These are phyloP conservation scores for Phylloscopus collybita DNA, from an alignment of 2,797 vertebrate genomes.

Conservation along the genomic window DNA sequence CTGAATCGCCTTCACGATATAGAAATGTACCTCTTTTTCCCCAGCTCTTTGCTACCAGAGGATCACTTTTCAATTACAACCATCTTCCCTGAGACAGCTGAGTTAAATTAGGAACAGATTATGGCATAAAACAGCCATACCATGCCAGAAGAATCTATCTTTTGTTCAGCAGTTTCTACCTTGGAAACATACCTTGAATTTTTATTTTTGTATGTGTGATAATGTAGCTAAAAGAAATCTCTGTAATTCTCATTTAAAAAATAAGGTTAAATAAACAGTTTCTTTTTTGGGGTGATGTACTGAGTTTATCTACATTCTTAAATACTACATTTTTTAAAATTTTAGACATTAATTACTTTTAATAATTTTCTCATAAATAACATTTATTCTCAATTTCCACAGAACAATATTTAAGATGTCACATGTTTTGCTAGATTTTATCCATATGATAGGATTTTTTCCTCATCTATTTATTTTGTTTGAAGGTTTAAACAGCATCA, in stretches of 20 bases:
- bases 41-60: conserved; percentile 16
- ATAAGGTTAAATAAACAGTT: not conserved
- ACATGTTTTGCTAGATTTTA: not conserved
- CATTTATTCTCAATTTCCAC: not conserved
- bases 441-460: not conserved
- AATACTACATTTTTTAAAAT: not conserved
- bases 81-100: conserved; percentile 17
- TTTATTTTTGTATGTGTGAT: conserved; percentile 10
- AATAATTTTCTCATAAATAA: not conserved
- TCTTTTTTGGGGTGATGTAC: not conserved
- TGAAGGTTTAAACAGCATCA: not conserved
- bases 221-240: not conserved
- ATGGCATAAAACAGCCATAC: not conserved
- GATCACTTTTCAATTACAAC: conserved; percentile 12
- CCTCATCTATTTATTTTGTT: not conserved
- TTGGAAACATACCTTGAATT: conserved; percentile 34
- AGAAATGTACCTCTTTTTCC: not conserved
- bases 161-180: conserved; percentile 29
- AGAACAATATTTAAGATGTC: not conserved
- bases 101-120: conserved; percentile 48
- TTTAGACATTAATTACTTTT: not conserved
- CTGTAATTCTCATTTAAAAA: not conserved
- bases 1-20: not conserved
- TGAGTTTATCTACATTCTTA: not conserved
- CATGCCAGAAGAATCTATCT: conserved; percentile 25